phyloP scores from a whole-genome alignment of 2,797 vertebrate species.

The Enteromius radiatus region DNA sequence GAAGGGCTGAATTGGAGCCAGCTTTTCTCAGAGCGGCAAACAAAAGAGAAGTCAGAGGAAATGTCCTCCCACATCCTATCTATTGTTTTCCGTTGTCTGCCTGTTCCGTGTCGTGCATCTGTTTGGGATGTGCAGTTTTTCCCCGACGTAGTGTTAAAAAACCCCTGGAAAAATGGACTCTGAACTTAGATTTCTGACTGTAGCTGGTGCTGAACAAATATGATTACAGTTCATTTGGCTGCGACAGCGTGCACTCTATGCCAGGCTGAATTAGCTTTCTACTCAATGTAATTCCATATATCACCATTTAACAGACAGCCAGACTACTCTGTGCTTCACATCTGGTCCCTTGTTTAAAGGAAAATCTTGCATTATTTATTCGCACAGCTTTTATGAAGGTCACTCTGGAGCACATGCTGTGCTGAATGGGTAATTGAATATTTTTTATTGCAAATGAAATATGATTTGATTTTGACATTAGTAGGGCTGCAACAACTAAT shows the following conservation, averaged over 20 bases:
- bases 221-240: conserved; percentile 44
- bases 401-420: conserved; percentile 26
- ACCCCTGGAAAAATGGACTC: not conserved
- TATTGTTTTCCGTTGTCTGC: conserved; percentile 31
- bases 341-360: conserved; percentile 39
- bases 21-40: conserved; percentile 24
- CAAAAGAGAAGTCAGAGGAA: conserved; percentile 25
- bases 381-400: conserved; percentile 37
- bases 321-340: conserved; percentile 31
- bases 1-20: conserved; percentile 7
- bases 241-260: conserved; percentile 3
- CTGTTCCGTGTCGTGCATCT: conserved; percentile 18
- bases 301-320: conserved; percentile 42
- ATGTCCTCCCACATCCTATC: conserved; percentile 1
- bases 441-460: conserved; percentile 41
- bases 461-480: conserved; percentile 33
- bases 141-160: conserved; percentile 20
- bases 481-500: no score
- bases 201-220: conserved; percentile 34
- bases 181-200: conserved; percentile 15
- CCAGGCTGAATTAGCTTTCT: conserved; percentile 39
- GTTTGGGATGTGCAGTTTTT: conserved; percentile 4
- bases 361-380: conserved; percentile 46
- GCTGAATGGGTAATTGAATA: conserved; percentile 36
- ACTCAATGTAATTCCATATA: conserved; percentile 37